Evolutionary conservation across 2,797 vertebrate genomes (phyloP).

Genomic region (Falco naumanni): DNA sequence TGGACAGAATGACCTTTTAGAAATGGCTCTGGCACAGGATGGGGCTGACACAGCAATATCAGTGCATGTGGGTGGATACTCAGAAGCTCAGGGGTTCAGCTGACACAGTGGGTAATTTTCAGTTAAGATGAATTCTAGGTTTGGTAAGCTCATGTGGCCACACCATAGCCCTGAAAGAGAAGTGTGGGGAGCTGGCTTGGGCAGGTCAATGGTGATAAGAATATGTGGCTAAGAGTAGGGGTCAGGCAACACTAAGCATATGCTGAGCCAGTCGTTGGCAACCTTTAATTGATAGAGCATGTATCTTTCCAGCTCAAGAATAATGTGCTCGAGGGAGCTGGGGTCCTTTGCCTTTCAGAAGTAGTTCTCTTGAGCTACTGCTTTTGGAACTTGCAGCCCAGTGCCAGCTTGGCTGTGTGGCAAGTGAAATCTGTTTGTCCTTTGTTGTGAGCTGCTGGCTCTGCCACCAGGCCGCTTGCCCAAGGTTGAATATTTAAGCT

Average conservation of each 20-base stretch:
- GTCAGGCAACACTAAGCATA: background rate
- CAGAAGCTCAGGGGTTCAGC: background rate
- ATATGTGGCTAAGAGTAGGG: background rate
- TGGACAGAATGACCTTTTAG: background rate
- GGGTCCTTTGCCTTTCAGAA: background rate
- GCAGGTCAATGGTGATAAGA: background rate
- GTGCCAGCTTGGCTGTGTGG: background rate
- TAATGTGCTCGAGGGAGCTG: background rate
- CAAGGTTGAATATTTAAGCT: background rate
- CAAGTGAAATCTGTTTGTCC: background rate
- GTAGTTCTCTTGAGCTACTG: background rate
- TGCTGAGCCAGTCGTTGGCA: background rate
- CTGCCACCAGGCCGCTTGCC: background rate
- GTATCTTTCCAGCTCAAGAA: background rate
- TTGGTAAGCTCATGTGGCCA: background rate
- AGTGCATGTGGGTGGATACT: fast-evolving
- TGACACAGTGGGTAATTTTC: background rate
- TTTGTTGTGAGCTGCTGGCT: background rate
- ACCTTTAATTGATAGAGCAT: background rate
- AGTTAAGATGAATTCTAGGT: background rate
- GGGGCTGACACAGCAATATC: background rate
- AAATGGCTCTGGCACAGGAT: background rate
- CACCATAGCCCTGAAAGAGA: background rate
- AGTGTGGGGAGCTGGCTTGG: background rate
- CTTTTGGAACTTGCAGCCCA: background rate